Conservation (phyloP, 2,888 invertebrate genomes). For the Tenthredo notha region DNA sequence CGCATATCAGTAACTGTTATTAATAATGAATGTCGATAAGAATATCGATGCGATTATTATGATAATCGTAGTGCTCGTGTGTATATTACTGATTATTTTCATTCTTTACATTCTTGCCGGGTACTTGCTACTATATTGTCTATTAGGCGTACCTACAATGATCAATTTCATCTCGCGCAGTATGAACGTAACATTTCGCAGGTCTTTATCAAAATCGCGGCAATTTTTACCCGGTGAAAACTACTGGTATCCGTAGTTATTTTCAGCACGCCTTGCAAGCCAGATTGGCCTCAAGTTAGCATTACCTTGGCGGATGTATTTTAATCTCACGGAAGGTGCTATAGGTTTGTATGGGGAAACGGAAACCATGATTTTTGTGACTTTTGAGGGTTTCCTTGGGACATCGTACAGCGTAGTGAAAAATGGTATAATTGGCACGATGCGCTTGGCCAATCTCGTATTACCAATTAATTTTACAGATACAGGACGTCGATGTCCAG, state of each 20-base stretch:
- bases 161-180: background rate
- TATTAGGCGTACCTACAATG: background rate
- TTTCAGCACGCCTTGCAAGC: slow-evolving; percentile 3
- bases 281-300: background rate
- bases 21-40: background rate
- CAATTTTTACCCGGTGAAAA: background rate
- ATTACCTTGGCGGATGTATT: background rate
- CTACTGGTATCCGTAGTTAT: background rate
- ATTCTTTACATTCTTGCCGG: background rate
- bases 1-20: background rate
- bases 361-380: background rate
- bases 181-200: background rate
- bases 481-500: background rate
- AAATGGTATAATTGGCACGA: background rate
- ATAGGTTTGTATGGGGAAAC: background rate
- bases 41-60: background rate
- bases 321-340: background rate
- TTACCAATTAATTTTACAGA: background rate
- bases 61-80: background rate
- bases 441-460: background rate
- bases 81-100: background rate
- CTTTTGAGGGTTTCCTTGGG: background rate
- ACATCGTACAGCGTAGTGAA: background rate
- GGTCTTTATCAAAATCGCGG: background rate
- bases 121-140: background rate